phyloP scores from a whole-genome alignment of 2,113 vertebrate genomes.

The Salvator merianae region DNA sequence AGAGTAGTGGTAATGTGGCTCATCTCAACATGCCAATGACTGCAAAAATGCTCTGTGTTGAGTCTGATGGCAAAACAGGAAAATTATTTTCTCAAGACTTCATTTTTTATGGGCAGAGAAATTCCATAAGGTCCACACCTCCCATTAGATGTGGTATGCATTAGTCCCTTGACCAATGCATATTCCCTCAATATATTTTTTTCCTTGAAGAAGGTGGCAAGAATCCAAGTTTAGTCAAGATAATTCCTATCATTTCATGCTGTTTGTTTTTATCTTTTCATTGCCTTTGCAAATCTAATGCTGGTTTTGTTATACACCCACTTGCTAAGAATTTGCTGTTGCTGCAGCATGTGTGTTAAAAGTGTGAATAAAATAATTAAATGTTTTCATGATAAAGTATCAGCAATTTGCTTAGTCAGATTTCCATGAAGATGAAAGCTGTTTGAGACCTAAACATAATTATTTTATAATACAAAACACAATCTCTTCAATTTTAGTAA shows the following conservation, averaged over 20 bases:
- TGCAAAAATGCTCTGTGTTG: no score
- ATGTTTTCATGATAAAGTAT: conserved; percentile 25
- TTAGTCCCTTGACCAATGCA: no score
- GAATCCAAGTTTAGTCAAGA: background rate
- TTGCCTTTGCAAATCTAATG: background rate
- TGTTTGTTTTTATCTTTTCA: background rate
- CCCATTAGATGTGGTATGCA: no score
- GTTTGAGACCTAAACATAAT: background rate
- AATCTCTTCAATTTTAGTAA: background rate
- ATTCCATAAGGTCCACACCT: no score
- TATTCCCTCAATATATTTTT: background rate
- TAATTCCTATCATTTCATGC: background rate
- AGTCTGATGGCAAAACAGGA: no score
- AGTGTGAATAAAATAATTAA: background rate
- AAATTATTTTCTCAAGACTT: no score
- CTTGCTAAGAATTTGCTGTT: conserved; percentile 14
- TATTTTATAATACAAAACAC: background rate
- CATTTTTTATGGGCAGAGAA: no score
- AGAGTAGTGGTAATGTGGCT: no score
- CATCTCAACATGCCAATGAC: no score
- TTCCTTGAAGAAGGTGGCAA: background rate
- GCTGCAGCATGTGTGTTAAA: background rate
- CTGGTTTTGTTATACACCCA: background rate
- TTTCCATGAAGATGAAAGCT: conserved; percentile 12
- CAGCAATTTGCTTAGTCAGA: conserved; percentile 14